Conservation (phyloP, 2,797 vertebrate species). For the Smutsia temminckii region DNA sequence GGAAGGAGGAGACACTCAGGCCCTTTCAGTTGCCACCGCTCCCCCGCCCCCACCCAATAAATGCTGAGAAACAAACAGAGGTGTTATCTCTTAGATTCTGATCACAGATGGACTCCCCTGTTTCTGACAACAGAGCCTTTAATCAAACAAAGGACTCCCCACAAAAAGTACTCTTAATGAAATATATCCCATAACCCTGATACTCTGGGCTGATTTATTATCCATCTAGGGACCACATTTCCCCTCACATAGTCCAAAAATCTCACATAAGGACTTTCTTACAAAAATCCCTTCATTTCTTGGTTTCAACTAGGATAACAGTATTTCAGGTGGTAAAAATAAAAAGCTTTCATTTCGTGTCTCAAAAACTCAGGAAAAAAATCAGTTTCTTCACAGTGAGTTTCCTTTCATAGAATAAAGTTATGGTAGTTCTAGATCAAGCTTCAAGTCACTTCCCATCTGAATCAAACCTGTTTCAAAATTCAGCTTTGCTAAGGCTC, state of each 20-base stretch:
- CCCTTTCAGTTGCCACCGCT: background rate
- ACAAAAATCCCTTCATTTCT: background rate
- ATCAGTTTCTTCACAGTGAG: background rate
- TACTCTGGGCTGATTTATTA: background rate
- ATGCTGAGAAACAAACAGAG: background rate
- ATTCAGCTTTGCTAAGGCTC: background rate
- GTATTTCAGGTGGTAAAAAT: background rate
- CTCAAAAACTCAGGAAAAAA: background rate
- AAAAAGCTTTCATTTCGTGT: background rate
- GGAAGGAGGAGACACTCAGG: background rate
- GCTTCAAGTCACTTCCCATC: background rate
- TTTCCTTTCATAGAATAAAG: constrained; percentile 18
- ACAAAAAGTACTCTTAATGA: background rate
- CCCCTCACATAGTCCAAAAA: background rate
- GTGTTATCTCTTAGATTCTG: background rate
- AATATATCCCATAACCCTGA: background rate
- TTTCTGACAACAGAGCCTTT: background rate
- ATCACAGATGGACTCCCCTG: background rate
- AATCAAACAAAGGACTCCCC: background rate
- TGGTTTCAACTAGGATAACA: background rate
- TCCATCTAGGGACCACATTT: background rate
- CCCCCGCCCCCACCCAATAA: background rate
- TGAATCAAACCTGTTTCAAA: constrained; percentile 2
- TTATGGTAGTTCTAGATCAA: background rate
- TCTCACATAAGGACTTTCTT: background rate